Evolutionary conservation across 2,888 invertebrate species (phyloP).

Genomic region (Papilio protenor): DNA sequence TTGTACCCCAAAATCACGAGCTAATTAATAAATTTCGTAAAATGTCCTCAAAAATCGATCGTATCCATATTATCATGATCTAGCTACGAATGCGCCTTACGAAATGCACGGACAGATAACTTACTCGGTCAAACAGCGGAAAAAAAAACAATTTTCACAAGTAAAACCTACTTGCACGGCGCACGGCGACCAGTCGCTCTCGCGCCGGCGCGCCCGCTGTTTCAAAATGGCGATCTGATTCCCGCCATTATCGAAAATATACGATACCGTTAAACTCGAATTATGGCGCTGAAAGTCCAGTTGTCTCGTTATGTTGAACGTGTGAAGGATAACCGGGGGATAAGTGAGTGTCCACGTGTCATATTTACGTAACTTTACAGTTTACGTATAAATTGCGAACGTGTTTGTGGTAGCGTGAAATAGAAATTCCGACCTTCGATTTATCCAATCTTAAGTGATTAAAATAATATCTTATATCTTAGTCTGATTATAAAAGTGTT

Average conservation of each 20-base stretch:
- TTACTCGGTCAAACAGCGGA: constrained; percentile 42
- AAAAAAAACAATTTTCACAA: constrained; percentile 45
- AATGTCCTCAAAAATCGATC: constrained; percentile 25
- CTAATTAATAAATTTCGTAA: constrained; percentile 21
- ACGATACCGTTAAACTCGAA: constrained; percentile 3
- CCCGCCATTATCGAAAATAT: constrained; percentile 41
- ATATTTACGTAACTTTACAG: constrained; percentile 32
- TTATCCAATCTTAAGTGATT: constrained; percentile 33
- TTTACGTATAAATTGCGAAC: constrained; percentile 29
- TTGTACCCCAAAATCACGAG: neutral
- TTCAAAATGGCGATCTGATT: constrained; percentile 44
- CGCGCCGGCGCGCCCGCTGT: constrained; percentile 45
- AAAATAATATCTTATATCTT: constrained; percentile 10
- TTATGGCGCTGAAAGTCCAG: constrained; percentile 39
- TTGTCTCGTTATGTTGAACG: constrained; percentile 41
- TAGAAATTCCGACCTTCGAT: constrained; percentile 41
- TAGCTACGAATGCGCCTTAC: constrained; percentile 40
- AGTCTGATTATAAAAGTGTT: neutral
- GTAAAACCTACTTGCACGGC: constrained; percentile 45
- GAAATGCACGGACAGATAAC: constrained; percentile 45
- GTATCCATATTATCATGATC: constrained; percentile 30
- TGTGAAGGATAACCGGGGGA: constrained; percentile 44
- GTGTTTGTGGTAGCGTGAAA: constrained; percentile 33
- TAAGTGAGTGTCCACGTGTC: constrained; percentile 43
- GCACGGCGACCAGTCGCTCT: constrained; percentile 44